These are phyloP conservation scores for Pristiophorus japonicus DNA, from an alignment of 2,113 vertebrate species.

Conservation along the genomic window DNA sequence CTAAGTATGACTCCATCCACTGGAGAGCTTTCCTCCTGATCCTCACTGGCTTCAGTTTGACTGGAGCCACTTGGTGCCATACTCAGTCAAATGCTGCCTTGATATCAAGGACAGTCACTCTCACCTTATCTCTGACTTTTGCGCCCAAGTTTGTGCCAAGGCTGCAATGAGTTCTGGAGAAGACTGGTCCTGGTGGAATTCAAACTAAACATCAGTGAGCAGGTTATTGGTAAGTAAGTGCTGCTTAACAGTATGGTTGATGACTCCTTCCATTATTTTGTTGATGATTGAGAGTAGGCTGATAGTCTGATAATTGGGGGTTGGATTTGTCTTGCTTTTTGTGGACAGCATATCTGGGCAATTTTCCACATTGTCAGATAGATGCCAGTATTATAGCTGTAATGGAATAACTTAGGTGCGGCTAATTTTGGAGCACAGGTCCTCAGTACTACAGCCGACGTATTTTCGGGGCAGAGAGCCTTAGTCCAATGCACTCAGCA, in stretches of 20 bases:
- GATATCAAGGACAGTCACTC: neutral
- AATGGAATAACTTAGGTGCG: no score
- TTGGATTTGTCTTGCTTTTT: neutral
- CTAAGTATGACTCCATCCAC: neutral
- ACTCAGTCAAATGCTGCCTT: neutral
- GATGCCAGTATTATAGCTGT: neutral
- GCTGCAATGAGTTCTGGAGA: neutral
- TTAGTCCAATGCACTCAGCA: neutral
- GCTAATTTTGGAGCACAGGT: neutral
- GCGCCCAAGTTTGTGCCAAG: neutral
- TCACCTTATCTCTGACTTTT: neutral
- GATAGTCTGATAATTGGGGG: no score
- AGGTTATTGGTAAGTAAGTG: neutral
- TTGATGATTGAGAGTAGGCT: neutral
- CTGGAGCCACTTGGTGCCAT: neutral
- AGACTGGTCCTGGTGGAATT: neutral
- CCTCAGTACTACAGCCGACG: neutral
- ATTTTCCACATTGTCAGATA: neutral
- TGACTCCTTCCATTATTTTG: neutral
- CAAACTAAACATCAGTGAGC: neutral
- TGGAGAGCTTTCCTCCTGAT: neutral
- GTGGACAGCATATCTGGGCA: neutral
- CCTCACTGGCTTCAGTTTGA: neutral
- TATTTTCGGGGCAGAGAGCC: neutral
- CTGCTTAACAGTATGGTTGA: no score